These are phyloP conservation scores for Lepidonotus clava DNA, from an alignment of 2,888 invertebrate genomes.

Conservation along the genomic window DNA sequence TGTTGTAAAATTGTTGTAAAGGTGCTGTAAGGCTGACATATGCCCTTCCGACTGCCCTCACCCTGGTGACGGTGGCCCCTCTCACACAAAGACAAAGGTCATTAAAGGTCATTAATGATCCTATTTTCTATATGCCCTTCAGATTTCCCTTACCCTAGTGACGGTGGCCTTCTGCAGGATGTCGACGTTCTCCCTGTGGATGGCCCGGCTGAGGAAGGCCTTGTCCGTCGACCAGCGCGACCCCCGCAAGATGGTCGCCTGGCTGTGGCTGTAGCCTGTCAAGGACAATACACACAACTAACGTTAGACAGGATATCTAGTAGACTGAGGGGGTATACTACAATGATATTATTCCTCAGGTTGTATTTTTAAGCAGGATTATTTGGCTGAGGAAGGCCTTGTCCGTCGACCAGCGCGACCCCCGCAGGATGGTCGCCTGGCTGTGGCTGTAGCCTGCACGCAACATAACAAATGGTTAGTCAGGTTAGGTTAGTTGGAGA, in stretches of 20 bases:
- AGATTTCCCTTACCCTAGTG: slow-evolving; percentile 63
- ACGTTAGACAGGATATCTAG: too few species aligned
- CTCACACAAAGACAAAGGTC: background rate
- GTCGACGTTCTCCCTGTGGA: slow-evolving; percentile 63
- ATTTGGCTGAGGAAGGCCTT: slow-evolving; percentile 65
- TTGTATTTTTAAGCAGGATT: too few species aligned
- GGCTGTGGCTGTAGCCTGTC: slow-evolving; percentile 61
- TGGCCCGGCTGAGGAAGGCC: slow-evolving; percentile 64
- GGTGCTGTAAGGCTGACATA: too few species aligned
- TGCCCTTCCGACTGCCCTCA: too few species aligned
- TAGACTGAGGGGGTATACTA: too few species aligned
- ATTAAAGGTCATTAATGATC: too few species aligned
- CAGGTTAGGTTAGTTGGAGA: too few species aligned
- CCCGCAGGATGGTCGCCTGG: slow-evolving; percentile 67
- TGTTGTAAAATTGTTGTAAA: too few species aligned
- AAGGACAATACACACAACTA: too few species aligned
- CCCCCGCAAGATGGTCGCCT: slow-evolving; percentile 67
- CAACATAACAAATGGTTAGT: too few species aligned
- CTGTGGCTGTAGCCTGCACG: slow-evolving; percentile 61
- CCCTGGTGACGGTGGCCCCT: background rate
- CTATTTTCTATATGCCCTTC: too few species aligned
- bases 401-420: slow-evolving; percentile 64
- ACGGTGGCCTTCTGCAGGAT: slow-evolving; percentile 62
- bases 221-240: slow-evolving; percentile 64
- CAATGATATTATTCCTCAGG: too few species aligned